Evolutionary conservation across 2,888 invertebrate genomes (phyloP).

Genomic region (Drosophila bunnanda): DNA sequence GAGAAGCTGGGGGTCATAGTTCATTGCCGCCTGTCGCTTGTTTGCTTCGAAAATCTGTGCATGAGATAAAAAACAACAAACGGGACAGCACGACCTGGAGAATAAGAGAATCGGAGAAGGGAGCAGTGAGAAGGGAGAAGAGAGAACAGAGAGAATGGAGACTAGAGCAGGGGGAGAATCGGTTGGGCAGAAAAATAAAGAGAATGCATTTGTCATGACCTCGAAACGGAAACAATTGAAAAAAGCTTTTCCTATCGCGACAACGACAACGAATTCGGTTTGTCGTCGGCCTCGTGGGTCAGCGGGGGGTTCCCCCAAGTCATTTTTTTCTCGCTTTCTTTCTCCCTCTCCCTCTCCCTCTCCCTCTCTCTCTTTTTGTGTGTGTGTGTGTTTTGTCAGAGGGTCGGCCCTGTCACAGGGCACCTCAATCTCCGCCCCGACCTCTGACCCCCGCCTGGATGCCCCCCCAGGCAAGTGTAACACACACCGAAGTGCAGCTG

Average conservation of each 20-base stretch:
- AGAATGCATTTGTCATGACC: slow-evolving; percentile 81
- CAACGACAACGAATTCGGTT: slow-evolving; percentile 54
- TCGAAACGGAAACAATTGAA: slow-evolving; percentile 80
- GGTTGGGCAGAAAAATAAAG: slow-evolving; percentile 61
- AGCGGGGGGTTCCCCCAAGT: slow-evolving; percentile 5
- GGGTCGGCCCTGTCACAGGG: slow-evolving; percentile 12
- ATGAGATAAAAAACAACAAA: slow-evolving; percentile 29
- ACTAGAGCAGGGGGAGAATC: not conserved
- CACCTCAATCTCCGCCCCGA: slow-evolving; percentile 4
- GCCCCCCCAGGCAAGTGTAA: slow-evolving; percentile 37
- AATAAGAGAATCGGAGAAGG: not conserved
- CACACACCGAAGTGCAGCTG: slow-evolving; percentile 69
- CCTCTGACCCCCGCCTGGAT: not conserved
- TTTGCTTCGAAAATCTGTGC: slow-evolving; percentile 63
- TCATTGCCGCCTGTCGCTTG: slow-evolving; percentile 70
- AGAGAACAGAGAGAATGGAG: not conserved
- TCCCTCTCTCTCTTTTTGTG: not conserved
- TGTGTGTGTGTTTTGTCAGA: not conserved
- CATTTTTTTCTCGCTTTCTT: slow-evolving; percentile 1
- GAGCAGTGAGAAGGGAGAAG: not conserved
- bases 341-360: not conserved
- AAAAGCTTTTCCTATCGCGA: slow-evolving; percentile 78
- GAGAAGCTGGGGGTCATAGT: slow-evolving; percentile 55
- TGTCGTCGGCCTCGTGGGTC: slow-evolving; percentile 39
- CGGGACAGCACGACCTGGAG: slow-evolving; percentile 6